Evolutionary conservation across 2,888 invertebrate species (phyloP).

Genomic region (Hirtodrosophila cameraria): DNA sequence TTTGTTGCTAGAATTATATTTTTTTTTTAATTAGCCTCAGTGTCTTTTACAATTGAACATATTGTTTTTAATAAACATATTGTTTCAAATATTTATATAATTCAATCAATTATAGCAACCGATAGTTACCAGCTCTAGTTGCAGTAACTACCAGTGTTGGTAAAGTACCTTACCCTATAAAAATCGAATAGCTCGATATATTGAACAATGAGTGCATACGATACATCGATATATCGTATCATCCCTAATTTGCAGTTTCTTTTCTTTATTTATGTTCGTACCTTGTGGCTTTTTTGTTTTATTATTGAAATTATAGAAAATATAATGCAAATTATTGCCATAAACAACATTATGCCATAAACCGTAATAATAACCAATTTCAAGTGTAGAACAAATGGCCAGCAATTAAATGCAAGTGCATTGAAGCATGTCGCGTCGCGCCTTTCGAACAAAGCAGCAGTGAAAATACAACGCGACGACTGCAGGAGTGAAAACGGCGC

Average conservation of each 20-base stretch:
- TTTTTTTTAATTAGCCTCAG: no score
- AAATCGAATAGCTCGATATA: slow-evolving; percentile 26
- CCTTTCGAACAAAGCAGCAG: slow-evolving; percentile 67
- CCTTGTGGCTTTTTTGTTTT: slow-evolving; percentile 78
- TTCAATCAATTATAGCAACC: no score
- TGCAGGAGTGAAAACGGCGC: slow-evolving; percentile 82
- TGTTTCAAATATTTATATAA: no score
- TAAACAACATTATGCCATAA: slow-evolving; percentile 36
- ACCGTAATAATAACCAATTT: slow-evolving; percentile 21
- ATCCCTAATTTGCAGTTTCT: slow-evolving; percentile 69
- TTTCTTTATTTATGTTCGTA: slow-evolving; percentile 82
- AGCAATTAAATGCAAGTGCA: slow-evolving; percentile 36
- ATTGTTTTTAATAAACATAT: no score
- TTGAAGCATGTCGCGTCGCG: slow-evolving; percentile 55
- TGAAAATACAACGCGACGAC: slow-evolving; percentile 65
- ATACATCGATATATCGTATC: slow-evolving; percentile 20
- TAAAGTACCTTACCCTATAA: background rate
- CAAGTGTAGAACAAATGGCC: slow-evolving; percentile 16
- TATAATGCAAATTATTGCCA: slow-evolving; percentile 35
- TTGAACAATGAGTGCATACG: background rate
- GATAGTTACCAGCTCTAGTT: background rate
- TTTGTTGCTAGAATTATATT: no score
- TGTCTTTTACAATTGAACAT: no score
- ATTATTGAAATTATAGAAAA: slow-evolving; percentile 50
- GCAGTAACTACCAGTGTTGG: slow-evolving; percentile 9